Conservation (phyloP, 2,888 invertebrate species). For the Venusia cambrica region DNA sequence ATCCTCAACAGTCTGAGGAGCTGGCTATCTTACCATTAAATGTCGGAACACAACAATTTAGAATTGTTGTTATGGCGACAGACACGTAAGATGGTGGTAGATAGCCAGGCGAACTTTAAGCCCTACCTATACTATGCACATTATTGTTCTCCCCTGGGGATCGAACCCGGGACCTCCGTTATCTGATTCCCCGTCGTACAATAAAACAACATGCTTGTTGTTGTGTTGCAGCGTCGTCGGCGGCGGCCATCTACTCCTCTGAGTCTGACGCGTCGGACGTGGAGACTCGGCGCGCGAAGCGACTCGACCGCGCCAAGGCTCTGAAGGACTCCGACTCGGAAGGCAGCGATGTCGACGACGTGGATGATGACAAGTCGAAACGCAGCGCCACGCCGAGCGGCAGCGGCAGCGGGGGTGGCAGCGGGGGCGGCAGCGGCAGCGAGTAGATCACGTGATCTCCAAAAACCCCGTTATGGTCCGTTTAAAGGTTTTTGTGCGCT, state of each 20-base stretch:
- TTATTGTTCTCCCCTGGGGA: too few species aligned
- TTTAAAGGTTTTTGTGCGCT: too few species aligned
- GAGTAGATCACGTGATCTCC: slow-evolving; percentile 23
- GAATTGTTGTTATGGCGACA: too few species aligned
- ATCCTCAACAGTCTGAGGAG: too few species aligned
- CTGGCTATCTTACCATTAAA: too few species aligned
- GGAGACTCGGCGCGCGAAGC: slow-evolving; percentile 86
- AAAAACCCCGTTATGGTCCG: neutral
- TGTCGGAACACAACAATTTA: too few species aligned
- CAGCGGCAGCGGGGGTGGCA: slow-evolving; percentile 42
- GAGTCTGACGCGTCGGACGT: slow-evolving; percentile 93
- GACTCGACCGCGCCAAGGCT: slow-evolving; percentile 88
- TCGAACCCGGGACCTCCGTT: too few species aligned
- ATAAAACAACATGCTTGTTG: too few species aligned
- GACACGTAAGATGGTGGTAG: too few species aligned
- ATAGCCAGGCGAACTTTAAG: too few species aligned
- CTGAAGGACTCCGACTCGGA: slow-evolving; percentile 90
- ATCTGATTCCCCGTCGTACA: too few species aligned
- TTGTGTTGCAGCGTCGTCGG: slow-evolving; percentile 57
- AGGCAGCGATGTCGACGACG: slow-evolving; percentile 47
- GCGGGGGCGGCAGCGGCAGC: slow-evolving; percentile 38
- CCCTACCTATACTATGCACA: too few species aligned
- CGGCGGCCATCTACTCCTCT: slow-evolving; percentile 91
- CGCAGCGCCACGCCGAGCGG: slow-evolving; percentile 30
- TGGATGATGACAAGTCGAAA: slow-evolving; percentile 39